Evolutionary conservation across 2,113 vertebrate genomes (phyloP), one percentile per base, ranked within the genome.

Genomic region (Gambusia affinis): DNA sequence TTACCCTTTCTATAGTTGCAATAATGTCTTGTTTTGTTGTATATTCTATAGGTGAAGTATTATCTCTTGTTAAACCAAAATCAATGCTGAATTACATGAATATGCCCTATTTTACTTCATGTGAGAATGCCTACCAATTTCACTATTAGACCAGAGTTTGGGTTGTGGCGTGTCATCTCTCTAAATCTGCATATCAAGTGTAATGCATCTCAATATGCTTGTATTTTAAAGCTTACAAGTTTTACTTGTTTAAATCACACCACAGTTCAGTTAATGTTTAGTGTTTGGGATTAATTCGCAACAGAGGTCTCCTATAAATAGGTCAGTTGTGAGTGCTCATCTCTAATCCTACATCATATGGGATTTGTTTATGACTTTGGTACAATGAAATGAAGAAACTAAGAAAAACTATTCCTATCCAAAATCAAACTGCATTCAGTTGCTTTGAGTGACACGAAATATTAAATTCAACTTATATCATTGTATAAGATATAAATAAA

Each of bases 271-370:
- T 74, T 44, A 72, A 42, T 31, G 66, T 51, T 67, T 64, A 62
- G 12, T 24, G n/a, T n/a, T 8, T 64, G 42, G 35, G 70, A 83
- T 74, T 80, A 78, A 71, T 17, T 27, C n/a, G 7, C 44, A 47
- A 7, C 17, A 47, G 44, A 19, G 44, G 44, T 69, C 51, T 60
- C 33, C 17, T 61, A 31, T 65, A 86, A 82, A 77, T 75, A 47
- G 79, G 81, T 79, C 76, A 78, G 37, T 66, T 30, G 19, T 81
- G 24, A 76, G 71, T 35, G 57, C 51, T 75, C 2, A 30, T 76
- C 67, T 64, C 44, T 83, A 76, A 84, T 81, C 73, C 54, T 5
- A n/a, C 54, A 74, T 33, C 73, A 76, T 73, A 69, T 72, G 29
- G 60, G 22, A 17, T 60, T 79, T 67, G n/a, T 37, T 65, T 54